Conservation (phyloP, 2,888 invertebrate genomes). For the Elaeidobius kamerunicus region DNA sequence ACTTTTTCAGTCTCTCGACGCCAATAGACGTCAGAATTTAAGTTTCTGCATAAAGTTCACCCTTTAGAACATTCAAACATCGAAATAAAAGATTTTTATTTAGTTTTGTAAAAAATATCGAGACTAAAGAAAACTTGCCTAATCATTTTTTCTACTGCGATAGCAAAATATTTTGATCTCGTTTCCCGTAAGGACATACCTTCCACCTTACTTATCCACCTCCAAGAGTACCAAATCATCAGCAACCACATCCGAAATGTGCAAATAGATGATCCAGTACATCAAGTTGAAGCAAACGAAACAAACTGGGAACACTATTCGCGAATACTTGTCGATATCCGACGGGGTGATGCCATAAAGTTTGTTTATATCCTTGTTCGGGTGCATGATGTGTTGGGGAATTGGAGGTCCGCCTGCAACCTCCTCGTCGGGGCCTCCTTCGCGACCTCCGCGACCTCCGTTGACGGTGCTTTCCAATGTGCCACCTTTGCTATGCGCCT, state of each 20-base stretch:
- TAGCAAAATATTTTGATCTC: neutral
- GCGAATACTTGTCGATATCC: conserved; percentile 98
- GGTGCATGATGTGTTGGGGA: conserved; percentile 77
- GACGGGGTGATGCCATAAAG: conserved; percentile 91
- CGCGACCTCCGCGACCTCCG: conserved; percentile 66
- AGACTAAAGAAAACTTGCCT: conserved; percentile 1
- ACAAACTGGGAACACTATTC: conserved; percentile 91
- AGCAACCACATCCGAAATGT: conserved; percentile 93
- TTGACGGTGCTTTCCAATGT: conserved; percentile 90
- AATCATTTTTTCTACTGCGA: neutral
- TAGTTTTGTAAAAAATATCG: too few relatives aligned
- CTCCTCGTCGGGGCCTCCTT: conserved; percentile 63
- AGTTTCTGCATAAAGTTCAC: too few relatives aligned
- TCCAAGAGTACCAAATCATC: conserved; percentile 85
- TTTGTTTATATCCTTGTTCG: conserved; percentile 90
- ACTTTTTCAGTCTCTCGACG: too few relatives aligned
- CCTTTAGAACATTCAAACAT: too few relatives aligned
- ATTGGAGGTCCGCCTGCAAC: conserved; percentile 58
- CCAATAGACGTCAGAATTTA: too few relatives aligned
- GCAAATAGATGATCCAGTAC: conserved; percentile 97
- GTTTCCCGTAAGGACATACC: neutral
- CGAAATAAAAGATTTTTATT: too few relatives aligned
- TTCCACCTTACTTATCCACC: conserved; percentile 58
- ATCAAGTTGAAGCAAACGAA: conserved; percentile 98
- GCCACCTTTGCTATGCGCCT: conserved; percentile 90